Conservation (phyloP, 2,888 invertebrate genomes). For the Asteroscopus sphinx region DNA sequence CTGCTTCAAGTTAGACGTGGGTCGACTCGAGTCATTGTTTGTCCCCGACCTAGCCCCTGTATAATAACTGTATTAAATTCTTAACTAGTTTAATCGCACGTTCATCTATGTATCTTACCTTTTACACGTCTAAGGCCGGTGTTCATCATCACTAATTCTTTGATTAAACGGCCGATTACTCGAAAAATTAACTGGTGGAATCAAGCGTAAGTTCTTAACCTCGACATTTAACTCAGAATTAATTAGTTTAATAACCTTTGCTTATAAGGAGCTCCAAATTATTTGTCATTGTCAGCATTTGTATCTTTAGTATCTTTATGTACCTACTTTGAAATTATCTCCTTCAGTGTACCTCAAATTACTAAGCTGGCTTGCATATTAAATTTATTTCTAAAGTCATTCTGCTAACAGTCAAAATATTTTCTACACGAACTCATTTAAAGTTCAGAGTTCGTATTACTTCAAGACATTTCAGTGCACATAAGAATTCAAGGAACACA, state of each 20-base stretch:
- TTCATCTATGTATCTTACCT: constrained; percentile 57
- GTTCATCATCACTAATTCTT: neutral
- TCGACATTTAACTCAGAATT: constrained; percentile 32
- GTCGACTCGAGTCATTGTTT: constrained; percentile 55
- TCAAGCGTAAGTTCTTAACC: neutral
- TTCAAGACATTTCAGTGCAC: constrained; percentile 56
- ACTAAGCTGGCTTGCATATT: constrained; percentile 8
- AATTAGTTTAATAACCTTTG: constrained; percentile 10
- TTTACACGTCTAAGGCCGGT: constrained; percentile 32
- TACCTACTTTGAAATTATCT: neutral
- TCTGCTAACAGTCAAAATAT: constrained; percentile 28
- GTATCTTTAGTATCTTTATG: neutral
- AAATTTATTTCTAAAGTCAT: constrained; percentile 25
- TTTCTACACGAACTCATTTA: constrained; percentile 34
- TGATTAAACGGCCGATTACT: too few relatives aligned
- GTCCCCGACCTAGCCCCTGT: constrained; percentile 65
- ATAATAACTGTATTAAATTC: constrained; percentile 68
- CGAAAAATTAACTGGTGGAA: too few relatives aligned
- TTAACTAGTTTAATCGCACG: constrained; percentile 67
- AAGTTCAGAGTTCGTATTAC: constrained; percentile 51
- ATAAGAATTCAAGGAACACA: constrained; percentile 53
- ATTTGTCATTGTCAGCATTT: neutral
- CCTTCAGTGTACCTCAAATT: neutral
- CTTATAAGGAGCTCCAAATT: neutral
- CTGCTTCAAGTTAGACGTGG: constrained; percentile 42